Percentiles rank a stretch among this genome's conserved stretches.
These are phyloP conservation scores for Zosterops pallidus DNA, from an alignment of 2,113 vertebrate species.

Conservation along the genomic window DNA sequence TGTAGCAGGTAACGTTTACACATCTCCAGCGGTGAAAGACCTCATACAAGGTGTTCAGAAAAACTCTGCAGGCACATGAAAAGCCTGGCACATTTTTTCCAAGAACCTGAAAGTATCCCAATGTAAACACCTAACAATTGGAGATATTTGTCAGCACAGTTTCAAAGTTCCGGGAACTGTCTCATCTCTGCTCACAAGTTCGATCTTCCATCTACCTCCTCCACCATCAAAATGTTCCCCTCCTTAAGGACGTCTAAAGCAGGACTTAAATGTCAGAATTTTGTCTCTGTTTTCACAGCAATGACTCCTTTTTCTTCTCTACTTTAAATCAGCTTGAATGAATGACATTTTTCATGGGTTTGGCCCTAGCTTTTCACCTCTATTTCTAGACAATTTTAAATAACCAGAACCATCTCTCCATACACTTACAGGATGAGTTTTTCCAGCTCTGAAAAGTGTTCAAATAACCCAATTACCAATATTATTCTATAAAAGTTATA, in stretches of 20 bases:
- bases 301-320: not conserved
- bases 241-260: not conserved
- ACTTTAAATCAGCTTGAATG: not conserved
- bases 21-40: not conserved
- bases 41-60: not conserved
- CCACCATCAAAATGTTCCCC: not conserved
- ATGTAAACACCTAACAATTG: not conserved
- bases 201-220: not conserved
- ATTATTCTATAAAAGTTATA: not conserved
- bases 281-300: not conserved
- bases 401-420: not conserved
- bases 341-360: not conserved
- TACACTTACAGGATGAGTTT: not conserved
- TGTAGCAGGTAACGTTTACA: not conserved
- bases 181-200: not conserved
- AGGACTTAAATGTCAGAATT: not conserved
- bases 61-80: not conserved
- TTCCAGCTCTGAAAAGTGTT: not conserved
- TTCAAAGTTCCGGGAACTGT: not conserved
- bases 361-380: not conserved
- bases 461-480: not conserved
- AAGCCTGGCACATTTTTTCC: not conserved
- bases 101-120: not conserved
- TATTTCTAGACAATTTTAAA: not conserved
- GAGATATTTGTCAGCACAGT: not conserved